Evolutionary conservation across 2,888 invertebrate genomes (phyloP).

Genomic region (Criorhina ranunculi): DNA sequence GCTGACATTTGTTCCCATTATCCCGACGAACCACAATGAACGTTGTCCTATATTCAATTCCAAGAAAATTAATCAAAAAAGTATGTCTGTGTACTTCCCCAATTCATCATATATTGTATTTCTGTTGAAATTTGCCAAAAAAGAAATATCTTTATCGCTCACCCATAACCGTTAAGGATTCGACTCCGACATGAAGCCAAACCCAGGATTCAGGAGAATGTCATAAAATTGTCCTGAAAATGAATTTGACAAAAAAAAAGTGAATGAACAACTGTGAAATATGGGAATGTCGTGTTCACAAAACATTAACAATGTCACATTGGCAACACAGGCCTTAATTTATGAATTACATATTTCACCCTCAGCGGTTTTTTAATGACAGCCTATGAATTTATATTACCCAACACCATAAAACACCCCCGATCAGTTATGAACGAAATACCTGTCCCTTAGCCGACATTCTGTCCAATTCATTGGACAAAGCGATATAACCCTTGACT

Average conservation of each 20-base stretch:
- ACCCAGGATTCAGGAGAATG: not conserved
- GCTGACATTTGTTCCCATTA: not conserved
- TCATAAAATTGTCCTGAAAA: slow-evolving; percentile 2
- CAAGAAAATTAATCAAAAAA: not conserved
- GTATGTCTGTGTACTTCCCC: not conserved
- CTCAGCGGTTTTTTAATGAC: slow-evolving; percentile 12
- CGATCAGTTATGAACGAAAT: not conserved
- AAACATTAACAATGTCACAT: slow-evolving; percentile 13
- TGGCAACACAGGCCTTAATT: slow-evolving; percentile 6
- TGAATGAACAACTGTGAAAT: not conserved
- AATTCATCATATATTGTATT: not conserved
- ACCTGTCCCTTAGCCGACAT: not conserved
- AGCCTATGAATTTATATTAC: not conserved
- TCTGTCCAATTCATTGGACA: slow-evolving; percentile 20
- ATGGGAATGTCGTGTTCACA: slow-evolving; percentile 12
- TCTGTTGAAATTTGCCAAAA: not conserved
- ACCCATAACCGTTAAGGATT: not conserved
- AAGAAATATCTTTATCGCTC: not conserved
- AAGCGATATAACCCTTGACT: slow-evolving; percentile 12
- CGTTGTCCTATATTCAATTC: not conserved
- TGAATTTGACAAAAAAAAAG: not conserved
- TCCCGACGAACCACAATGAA: not conserved
- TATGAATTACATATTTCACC: slow-evolving; percentile 27
- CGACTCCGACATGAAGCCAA: not conserved
- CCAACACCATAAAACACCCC: not conserved